phyloP scores from a whole-genome alignment of 2,113 vertebrate genomes.

The Bubo scandiacus region DNA sequence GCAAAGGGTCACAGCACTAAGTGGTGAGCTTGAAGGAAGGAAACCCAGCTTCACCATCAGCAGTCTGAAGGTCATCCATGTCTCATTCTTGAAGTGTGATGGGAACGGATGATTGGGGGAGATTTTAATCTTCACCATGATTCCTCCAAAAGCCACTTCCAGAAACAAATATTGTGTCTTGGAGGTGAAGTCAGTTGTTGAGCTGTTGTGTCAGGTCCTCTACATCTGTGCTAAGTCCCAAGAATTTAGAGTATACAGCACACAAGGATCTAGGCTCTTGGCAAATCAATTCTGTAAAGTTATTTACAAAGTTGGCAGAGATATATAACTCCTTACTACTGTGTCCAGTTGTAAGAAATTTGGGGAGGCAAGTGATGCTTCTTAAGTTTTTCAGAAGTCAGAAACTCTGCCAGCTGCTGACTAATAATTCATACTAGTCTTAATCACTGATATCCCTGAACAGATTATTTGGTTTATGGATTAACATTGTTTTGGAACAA shows the following conservation, averaged over 20 bases:
- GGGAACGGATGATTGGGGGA: rapidly evolving
- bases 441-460: not conserved
- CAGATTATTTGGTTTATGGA: not conserved
- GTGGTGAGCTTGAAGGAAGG: not conserved
- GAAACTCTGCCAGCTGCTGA: not conserved
- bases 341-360: not conserved
- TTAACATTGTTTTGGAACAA: not conserved
- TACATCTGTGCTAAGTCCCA: not conserved
- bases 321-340: not conserved
- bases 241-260: not conserved
- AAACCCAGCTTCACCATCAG: not conserved
- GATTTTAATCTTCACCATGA: not conserved
- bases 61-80: not conserved
- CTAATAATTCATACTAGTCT: not conserved
- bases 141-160: not conserved
- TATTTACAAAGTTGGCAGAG: not conserved
- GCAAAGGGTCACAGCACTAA: not conserved
- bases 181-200: not conserved
- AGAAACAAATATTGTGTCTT: not conserved
- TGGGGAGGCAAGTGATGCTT: not conserved
- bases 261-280: not conserved
- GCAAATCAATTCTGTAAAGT: not conserved
- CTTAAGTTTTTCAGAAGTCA: not conserved
- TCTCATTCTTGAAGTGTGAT: not conserved
- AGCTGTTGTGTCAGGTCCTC: not conserved